Percentiles rank a stretch among this genome's conserved stretches.
Evolutionary conservation across 1,140 invertebrate species (phyloP).

Genomic region (Riptortus pedestris): DNA sequence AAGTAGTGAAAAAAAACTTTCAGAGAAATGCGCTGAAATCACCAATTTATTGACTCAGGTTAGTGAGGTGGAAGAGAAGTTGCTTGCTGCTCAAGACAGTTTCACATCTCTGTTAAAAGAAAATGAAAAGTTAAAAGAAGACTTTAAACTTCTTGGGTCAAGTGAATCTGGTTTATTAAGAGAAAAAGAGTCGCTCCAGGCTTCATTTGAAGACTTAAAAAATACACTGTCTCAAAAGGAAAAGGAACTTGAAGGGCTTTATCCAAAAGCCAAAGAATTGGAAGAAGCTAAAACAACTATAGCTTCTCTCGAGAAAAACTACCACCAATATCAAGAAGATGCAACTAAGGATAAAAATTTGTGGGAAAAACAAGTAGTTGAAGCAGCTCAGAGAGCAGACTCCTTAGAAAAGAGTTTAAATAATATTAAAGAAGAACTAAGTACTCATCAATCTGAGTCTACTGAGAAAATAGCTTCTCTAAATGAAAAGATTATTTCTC

Average conservation of each 20-base stretch:
- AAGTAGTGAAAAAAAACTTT: conserved; percentile 38
- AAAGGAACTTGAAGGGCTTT: neutral
- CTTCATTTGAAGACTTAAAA: neutral
- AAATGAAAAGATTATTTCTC: too few species aligned
- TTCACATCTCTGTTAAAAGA: neutral
- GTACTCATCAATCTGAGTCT: too few species aligned
- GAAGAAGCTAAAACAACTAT: neutral
- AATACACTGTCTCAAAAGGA: neutral
- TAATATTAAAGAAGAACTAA: too few species aligned
- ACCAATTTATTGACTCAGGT: conserved; percentile 35
- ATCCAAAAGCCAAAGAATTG: neutral
- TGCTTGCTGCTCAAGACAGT: neutral
- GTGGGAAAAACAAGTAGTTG: conserved; percentile 37
- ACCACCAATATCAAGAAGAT: conserved; percentile 32
- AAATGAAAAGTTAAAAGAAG: neutral
- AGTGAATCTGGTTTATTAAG: neutral
- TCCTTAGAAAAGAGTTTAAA: neutral
- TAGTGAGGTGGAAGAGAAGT: neutral
- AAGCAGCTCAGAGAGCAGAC: neutral
- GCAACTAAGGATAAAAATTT: conserved; percentile 36
- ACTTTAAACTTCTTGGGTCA: neutral
- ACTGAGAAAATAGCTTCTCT: too few species aligned
- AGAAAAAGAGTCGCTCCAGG: neutral
- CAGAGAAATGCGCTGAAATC: conserved; percentile 40
- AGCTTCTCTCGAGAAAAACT: neutral